Evolutionary conservation across 1,140 invertebrate genomes (phyloP).

Genomic region (Diorhabda sublineata): DNA sequence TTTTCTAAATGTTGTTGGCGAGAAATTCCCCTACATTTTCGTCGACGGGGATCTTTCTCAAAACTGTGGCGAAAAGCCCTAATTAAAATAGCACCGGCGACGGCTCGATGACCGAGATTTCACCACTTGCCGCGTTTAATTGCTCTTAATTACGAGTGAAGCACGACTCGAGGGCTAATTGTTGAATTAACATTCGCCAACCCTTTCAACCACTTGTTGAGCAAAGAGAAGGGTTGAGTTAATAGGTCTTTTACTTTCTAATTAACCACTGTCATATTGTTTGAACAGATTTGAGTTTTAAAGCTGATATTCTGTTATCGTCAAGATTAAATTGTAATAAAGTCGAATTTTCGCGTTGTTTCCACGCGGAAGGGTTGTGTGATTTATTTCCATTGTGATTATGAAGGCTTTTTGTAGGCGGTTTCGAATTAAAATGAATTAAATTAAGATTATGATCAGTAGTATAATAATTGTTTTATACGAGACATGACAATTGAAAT

Average conservation of each 20-base stretch:
- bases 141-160: constrained; percentile 24
- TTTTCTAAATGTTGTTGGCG: background rate
- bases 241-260: constrained; percentile 19
- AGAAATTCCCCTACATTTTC: constrained; percentile 17
- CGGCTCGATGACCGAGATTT: constrained; percentile 19
- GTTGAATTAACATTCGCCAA: constrained; percentile 24
- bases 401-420: background rate
- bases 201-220: constrained; percentile 27
- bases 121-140: constrained; percentile 17
- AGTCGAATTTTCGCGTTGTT: constrained; percentile 5
- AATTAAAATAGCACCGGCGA: constrained; percentile 16
- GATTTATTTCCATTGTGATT: background rate
- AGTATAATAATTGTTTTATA: too few species aligned
- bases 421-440: too few species aligned
- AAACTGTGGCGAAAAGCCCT: constrained; percentile 15
- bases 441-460: too few species aligned
- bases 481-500: too few species aligned
- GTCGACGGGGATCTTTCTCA: constrained; percentile 9
- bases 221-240: constrained; percentile 22
- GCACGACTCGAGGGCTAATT: constrained; percentile 21
- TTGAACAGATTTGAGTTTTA: constrained; percentile 21
- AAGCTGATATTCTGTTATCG: constrained; percentile 16
- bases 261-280: constrained; percentile 27
- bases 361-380: background rate
- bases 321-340: constrained; percentile 15